Base-by-base conservation (phyloP, 2,797 vertebrate genomes). In the Coluber constrictor region DNA sequence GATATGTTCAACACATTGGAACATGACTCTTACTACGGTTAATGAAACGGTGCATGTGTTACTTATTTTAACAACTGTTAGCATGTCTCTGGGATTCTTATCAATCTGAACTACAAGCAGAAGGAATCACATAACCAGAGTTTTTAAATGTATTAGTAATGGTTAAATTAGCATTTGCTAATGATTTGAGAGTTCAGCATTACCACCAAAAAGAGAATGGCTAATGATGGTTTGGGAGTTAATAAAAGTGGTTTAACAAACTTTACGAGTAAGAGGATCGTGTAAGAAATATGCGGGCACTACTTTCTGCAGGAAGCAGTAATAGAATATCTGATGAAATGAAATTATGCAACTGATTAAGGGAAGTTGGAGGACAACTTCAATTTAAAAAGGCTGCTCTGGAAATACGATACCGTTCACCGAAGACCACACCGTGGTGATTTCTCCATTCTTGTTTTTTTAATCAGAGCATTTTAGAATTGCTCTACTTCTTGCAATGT, bases 171-270 rank as follows among this genome's bases (percentile, higher is more conserved):
- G 57, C 57, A 89, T 92, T 92, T 63, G 57, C 92, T 92, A 92
- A 89, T 61, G 29, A 89, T 61, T 90, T 59, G 92, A 86, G 86
- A 92, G 56, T 47, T 54, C 29, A 8, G 20, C 54, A 54, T 56
- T 55, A 20, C 43, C 92, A 61, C 89, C 92, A 55, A 92, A 89
- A 89, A 90, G 88, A 86, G 70, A 92, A 89, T 90, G n/a, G 88
- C 37, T 86, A 89, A 90, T 90, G 92, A 63, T 18, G 70, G 88
- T 61, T 90, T 92, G 70, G 29, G 92, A 92, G 57, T 90, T 86
- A 92, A 90, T 92, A 89, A 92, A 92, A 92, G 60, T 55, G 88
- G 70, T 61, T 61, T 86, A 92, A 90, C 92, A 83, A 92, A 92
- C 92, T 60, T 92, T 92, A 92, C 83, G 60, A 92, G 47, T 55